Base-by-base conservation (phyloP, 2,888 invertebrate species). In the Lordiphosa andalusiaca region DNA sequence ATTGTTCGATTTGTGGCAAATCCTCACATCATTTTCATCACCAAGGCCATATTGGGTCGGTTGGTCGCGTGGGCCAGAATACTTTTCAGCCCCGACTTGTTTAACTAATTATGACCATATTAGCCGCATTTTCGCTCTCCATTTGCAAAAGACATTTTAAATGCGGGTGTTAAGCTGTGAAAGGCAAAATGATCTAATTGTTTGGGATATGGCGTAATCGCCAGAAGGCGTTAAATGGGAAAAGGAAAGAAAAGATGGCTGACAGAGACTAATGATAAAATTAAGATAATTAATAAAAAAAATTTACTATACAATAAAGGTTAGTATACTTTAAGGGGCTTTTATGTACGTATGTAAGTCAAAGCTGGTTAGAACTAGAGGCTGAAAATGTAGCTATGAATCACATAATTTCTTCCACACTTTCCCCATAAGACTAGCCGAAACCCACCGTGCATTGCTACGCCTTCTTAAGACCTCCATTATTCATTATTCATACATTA, bases 31-130 rank as follows among this genome's bases (percentile, higher is more conserved):
- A 47, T 54, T 48, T 25, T 41, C 41, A 60, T 41, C 57, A 48
- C 38, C 59, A 58, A 63, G 46, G 51, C 59, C 53, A 66, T 54
- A 21, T 60, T 48, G 40, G 38, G 23, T 10, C 37, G 12, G 25
- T 10, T 46, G 59, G 48, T 72, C 61, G 60, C 61, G 71, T 41
- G 48, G 64, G 49, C 47, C 53, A 61, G 64, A 39, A 61, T 37
- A 44, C 36, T 30, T 59, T 62, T 48, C 52, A 62, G 37, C 25
- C 40, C 40, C 44, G 58, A 59, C 67, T 49, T 58, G 66, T 60
- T 51, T 58, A 41, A 61, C 76, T 81, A 77, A 84, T 84, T 84
- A 70, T 81, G 66, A 57, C 69, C 67, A 71, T 74, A 69, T 54
- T 41, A 44, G 58, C 25, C 33, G 51, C 37, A 67, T 60, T 59